Evolutionary conservation across 1,140 invertebrate species (phyloP), one percentile per base, ranked within the genome.

Genomic region (Lycorma delicatula): DNA sequence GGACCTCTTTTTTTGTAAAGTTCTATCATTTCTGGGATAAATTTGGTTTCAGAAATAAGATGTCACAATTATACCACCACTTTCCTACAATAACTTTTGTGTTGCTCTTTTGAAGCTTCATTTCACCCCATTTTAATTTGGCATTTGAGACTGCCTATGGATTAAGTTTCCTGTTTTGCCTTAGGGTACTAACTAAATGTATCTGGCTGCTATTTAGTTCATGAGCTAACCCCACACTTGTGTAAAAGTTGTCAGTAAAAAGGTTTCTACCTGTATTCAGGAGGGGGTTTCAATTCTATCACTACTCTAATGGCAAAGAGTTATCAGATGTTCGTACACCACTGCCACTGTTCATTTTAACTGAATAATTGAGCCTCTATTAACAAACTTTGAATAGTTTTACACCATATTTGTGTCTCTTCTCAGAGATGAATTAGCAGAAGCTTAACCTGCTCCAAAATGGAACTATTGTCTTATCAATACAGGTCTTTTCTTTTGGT

Each of bases 381-480:
- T 38, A 62, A 20, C 60, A 66, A 36, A 67, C 53, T 63, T 66
- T 68, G 54, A 60, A 64, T 49, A 66, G 54, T 54, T 70, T 68
- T n/a, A 66, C 61, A 31, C 64, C 60, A 50, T 67, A 67, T 41
- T 65, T 66, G 53, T 67, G 64, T 34, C 58, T 34, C 63, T 70
- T 68, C 57, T 66, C 63, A 36, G 64, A 59, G 49, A 67, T 67
- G 41, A 71, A 66, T 54, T 71, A 66, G 50, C 59, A 36, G 57
- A 70, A 69, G 12, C 62, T 58, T 23, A 71, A 56, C 54, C 67
- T 61, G 23, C 68, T 65, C 31, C 61, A 53, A 55, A 62, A 70
- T 41, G 66, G 64, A 54, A 71, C 59, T 54, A 70, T 61, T 23
- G 63, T 65, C 65, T 70, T 61, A 62, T 70, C 63, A 49, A 68